These are phyloP conservation scores for Zaprionus bogoriensis DNA, from an alignment of 2,888 invertebrate genomes.

Conservation along the genomic window DNA sequence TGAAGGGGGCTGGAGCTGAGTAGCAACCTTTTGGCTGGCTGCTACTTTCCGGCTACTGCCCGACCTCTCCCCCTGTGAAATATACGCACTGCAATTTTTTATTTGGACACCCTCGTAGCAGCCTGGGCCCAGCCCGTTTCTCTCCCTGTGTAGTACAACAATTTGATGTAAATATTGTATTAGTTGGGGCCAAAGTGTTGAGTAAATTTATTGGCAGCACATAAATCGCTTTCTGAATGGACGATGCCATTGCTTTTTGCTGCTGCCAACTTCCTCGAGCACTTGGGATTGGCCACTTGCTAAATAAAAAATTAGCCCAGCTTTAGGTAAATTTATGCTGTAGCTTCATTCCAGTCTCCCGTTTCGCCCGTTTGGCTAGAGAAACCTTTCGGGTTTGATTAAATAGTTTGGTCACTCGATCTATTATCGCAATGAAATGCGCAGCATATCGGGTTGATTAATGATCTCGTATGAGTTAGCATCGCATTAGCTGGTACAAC, in stretches of 20 bases:
- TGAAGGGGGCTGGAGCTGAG: background rate
- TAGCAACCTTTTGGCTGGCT: too few species aligned
- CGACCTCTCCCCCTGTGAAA: slow-evolving; percentile 36
- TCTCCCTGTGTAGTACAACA: slow-evolving; percentile 55
- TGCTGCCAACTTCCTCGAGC: slow-evolving; percentile 3
- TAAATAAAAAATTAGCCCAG: slow-evolving; percentile 18
- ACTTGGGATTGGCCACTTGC: slow-evolving; percentile 4
- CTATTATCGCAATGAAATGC: too few species aligned
- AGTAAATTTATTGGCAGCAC: slow-evolving; percentile 74
- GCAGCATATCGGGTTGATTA: too few species aligned
- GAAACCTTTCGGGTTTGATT: background rate
- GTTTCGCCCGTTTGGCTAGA: background rate
- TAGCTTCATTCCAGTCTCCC: background rate
- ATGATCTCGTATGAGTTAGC: too few species aligned
- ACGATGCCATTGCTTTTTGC: slow-evolving; percentile 28
- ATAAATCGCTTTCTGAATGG: slow-evolving; percentile 62
- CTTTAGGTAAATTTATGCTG: slow-evolving; percentile 21
- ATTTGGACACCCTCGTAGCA: slow-evolving; percentile 22
- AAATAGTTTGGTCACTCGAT: background rate
- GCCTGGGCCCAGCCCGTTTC: slow-evolving; percentile 1
- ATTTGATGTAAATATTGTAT: slow-evolving; percentile 77
- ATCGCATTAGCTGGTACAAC: too few species aligned
- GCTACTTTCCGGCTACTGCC: slow-evolving; percentile 15
- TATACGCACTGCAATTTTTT: slow-evolving; percentile 70
- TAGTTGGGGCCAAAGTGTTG: slow-evolving; percentile 73